phyloP scores from a whole-genome alignment of 2,797 vertebrate genomes.

The Euphonia xanthogaster region DNA sequence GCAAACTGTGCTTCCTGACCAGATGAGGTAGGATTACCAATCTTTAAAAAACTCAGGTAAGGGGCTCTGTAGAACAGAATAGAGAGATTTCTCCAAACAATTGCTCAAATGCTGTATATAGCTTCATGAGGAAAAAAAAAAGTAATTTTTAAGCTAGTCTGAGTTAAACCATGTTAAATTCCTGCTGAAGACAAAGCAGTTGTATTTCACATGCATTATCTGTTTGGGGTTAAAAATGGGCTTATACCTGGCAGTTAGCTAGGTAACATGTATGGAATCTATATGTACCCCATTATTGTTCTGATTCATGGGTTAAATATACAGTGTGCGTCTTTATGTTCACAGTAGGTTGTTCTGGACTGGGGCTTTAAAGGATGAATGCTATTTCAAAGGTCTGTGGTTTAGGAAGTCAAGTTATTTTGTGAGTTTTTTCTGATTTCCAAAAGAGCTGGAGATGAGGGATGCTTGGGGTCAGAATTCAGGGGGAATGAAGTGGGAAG shows the following conservation, averaged over 20 bases:
- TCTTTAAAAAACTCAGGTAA: not conserved
- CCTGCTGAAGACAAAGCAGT: not conserved
- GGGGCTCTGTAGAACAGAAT: not conserved
- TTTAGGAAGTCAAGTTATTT: not conserved
- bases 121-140: not conserved
- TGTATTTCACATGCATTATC: not conserved
- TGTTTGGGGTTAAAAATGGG: not conserved
- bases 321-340: not conserved
- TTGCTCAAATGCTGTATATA: not conserved
- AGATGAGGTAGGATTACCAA: not conserved
- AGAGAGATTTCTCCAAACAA: not conserved
- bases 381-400: not conserved
- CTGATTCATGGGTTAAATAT: not conserved
- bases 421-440: not conserved
- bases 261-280: not conserved
- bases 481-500: not conserved
- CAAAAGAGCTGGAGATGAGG: not conserved
- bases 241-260: not conserved
- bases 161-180: not conserved
- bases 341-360: not conserved
- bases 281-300: not conserved
- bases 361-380: not conserved
- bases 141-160: not conserved
- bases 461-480: not conserved
- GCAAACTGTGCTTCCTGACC: not conserved